These are phyloP conservation scores for Petrophora chlorosata DNA, from an alignment of 2,888 invertebrate species.

Conservation along the genomic window DNA sequence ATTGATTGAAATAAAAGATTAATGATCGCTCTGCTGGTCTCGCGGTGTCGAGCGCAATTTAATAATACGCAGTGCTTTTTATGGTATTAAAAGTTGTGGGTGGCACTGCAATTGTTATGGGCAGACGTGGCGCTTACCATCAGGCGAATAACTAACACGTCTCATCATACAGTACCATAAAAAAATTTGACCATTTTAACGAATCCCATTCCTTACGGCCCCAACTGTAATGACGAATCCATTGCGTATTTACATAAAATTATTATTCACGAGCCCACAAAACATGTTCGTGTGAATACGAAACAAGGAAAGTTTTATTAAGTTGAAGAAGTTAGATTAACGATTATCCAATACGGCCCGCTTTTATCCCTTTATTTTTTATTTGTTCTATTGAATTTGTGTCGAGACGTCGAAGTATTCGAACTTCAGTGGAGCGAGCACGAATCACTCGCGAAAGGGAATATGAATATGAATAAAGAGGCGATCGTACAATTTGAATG, in stretches of 20 bases:
- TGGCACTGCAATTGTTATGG: no score
- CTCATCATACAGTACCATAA: constrained; percentile 4
- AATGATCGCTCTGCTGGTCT: no score
- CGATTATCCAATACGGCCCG: constrained; percentile 50
- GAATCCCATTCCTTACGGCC: constrained; percentile 27
- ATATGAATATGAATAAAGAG: constrained; percentile 11
- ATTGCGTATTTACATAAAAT: constrained; percentile 52
- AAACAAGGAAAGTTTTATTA: constrained; percentile 73
- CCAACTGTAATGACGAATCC: constrained; percentile 45
- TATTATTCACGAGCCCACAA: constrained; percentile 64
- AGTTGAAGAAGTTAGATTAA: constrained; percentile 71
- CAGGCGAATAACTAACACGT: neutral
- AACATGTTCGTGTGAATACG: constrained; percentile 65
- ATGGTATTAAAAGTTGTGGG: no score
- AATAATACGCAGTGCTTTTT: no score
- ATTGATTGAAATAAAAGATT: no score
- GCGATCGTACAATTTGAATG: neutral
- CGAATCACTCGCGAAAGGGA: neutral
- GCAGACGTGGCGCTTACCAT: no score
- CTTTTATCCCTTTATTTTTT: constrained; percentile 23
- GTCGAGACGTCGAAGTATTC: constrained; percentile 5
- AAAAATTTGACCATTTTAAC: constrained; percentile 23
- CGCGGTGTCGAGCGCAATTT: no score
- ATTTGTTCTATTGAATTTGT: constrained; percentile 25
- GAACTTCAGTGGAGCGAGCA: constrained; percentile 1